Evolutionary conservation across 2,113 vertebrate genomes (phyloP).

Genomic region (Bubo blakistoni): DNA sequence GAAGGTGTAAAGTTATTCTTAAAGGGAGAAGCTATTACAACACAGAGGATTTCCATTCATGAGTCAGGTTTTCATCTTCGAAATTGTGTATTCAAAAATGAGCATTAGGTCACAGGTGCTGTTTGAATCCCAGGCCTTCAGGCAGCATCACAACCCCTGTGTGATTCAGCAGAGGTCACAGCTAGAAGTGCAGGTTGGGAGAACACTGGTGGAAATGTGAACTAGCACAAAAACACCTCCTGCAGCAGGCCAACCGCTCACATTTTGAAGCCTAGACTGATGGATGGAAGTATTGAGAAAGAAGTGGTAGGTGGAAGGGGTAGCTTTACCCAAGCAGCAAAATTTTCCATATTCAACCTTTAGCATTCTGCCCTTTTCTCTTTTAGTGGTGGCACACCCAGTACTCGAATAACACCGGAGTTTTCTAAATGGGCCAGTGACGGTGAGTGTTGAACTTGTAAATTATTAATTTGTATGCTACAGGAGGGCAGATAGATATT

Average conservation of each 20-base stretch:
- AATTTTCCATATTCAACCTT: background rate
- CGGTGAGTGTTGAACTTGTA: constrained; percentile 76
- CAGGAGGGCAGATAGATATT: background rate
- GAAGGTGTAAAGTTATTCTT: background rate
- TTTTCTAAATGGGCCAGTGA: constrained; percentile 98
- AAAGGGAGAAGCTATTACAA: background rate
- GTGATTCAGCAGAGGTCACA: background rate
- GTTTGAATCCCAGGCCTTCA: background rate
- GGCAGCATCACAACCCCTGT: background rate
- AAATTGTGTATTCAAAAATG: background rate
- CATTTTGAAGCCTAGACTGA: background rate
- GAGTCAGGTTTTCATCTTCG: background rate
- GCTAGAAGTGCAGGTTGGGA: background rate
- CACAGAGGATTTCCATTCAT: background rate
- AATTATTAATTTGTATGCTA: background rate
- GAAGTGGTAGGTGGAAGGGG: background rate
- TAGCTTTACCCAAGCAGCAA: background rate
- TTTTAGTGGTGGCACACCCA: constrained; percentile 91
- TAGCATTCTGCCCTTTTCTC: background rate
- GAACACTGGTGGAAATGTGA: background rate
- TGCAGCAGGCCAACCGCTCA: background rate
- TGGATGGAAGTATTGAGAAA: background rate
- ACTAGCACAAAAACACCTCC: background rate
- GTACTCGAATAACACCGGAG: constrained; percentile 95
- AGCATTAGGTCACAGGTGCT: background rate